Evolutionary conservation across 2,113 vertebrate genomes (phyloP).

Genomic region (Ramphastos sulfuratus): DNA sequence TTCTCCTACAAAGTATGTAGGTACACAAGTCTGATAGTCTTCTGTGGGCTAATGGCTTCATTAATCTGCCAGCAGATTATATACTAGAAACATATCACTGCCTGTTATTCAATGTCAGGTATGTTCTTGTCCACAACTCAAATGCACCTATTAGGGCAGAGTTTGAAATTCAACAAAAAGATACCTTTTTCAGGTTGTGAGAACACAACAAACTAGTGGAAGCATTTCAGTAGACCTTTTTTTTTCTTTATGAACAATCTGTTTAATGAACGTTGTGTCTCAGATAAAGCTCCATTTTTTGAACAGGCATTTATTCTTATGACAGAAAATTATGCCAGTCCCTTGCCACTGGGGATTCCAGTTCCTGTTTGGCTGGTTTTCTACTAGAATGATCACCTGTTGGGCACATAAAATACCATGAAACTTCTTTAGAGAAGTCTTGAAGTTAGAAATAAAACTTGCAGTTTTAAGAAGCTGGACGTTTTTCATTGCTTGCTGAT

Average conservation of each 20-base stretch:
- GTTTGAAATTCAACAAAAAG: not conserved
- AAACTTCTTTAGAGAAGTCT: not conserved
- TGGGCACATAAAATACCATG: not conserved
- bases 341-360: not conserved
- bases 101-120: not conserved
- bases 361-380: not conserved
- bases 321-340: not conserved
- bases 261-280: not conserved
- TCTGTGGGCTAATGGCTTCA: not conserved
- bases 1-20: not conserved
- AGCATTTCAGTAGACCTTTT: not conserved
- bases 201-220: not conserved
- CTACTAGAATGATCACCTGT: not conserved
- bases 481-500: not conserved
- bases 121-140: not conserved
- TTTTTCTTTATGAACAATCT: not conserved
- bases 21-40: not conserved
- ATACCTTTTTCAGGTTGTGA: not conserved
- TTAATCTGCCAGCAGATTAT: not conserved
- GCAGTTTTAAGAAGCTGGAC: not conserved
- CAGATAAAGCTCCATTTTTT: not conserved
- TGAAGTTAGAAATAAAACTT: not conserved
- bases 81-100: not conserved
- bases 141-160: not conserved
- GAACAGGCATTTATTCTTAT: not conserved